Base-by-base conservation (phyloP, 2,888 invertebrate genomes). In the Latrodectus elegans region DNA sequence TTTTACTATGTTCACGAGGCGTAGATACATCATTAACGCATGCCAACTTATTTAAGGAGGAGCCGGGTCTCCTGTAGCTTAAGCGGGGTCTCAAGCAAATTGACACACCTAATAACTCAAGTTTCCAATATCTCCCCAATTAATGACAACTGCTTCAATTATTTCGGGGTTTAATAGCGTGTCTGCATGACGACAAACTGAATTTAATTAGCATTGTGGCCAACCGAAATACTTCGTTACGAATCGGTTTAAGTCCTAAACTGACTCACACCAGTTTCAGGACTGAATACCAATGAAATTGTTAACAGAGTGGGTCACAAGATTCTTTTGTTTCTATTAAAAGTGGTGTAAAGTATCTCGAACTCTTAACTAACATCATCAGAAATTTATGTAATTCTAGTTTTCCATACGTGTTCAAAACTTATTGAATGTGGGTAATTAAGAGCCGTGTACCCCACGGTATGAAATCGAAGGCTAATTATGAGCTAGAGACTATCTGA, bases 351-450 rank as follows among this genome's bases (percentile, higher is more conserved):
- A 79, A 15, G 15, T 1, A 6, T 4, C 11, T n/a, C 71, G 11
- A 53, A 26, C 53, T 68, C 15, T 55, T n/a, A 52, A 70, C 26
- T 49, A n/a, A 1, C 22, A n/a, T 15, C 68, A n/a, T n/a, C 12
- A 22, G 15, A 11, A 70, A 55, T 22, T 60, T 70, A 55, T 17
- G 71, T 10, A 52, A 68, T 74, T 60, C 60, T 17, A 55, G 71
- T 52, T 49, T 53, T 81, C 68, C 26, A 10, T 65, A 12, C 55
- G 53, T 53, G 64, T 67, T 52, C 51, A 17, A 49, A 65, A 73
- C 80, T 81, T 81, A 81, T 74, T 74, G 74, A 81, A 74, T 81
- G 74, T 74, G 38, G 74, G 81, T 81, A 81, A 74, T 81, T 81
- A 74, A 68, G 81, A n/a, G 14, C 53, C 71, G 71, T 49, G 64